Base-by-base conservation (phyloP, 2,888 invertebrate genomes). In the Ectropis crepuscularia region DNA sequence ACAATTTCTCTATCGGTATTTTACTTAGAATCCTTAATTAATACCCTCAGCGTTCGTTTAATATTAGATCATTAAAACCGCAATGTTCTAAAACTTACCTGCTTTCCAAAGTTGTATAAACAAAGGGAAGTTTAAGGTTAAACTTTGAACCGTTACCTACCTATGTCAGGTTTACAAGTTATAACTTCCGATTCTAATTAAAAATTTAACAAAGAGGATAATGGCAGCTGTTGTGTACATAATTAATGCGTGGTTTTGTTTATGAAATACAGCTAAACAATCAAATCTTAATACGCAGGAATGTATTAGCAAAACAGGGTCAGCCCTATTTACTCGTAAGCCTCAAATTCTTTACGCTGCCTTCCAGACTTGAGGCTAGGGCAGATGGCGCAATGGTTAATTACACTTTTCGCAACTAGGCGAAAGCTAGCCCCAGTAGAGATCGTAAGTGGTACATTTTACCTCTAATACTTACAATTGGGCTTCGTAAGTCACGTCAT, bases 51-150 rank as follows among this genome's bases (percentile, higher is more conserved):
- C 87, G 88, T 90, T 87, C 89, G 86, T 91, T 88, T 90, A 91
- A 92, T 92, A 92, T 91, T 92, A 90, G 89, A 92, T 92, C 91
- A 92, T 91, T 92, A 91, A 90, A 92, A 87, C 92, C 92, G 83
- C 91, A 87, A 89, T 89, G 92, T 92, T 90, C 85, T 80, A 86
- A 88, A 91, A 91, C 91, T 92, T 92, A 88, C 88, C 88, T 90
- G 89, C 87, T 88, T 86, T 86, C 81, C 80, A 75, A 88, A 89
- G 88, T 92, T 89, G 81, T 83, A 89, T 88, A 90, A 90, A 92
- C 92, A 91, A 89, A 85, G 86, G 78, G 83, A 91, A 91, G 85
- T 91, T 90, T 85, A 85, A 80, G 82, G 82, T 80, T 81, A 79
- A 89, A 90, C 89, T 90, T 88, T 80, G 83, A 85, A 85, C 87